A percentile compares a stretch with the other conserved stretches of the same genome.
These are phyloP conservation scores for Spisula subtruncata DNA, from an alignment of 2,888 invertebrate genomes.

Conservation along the genomic window DNA sequence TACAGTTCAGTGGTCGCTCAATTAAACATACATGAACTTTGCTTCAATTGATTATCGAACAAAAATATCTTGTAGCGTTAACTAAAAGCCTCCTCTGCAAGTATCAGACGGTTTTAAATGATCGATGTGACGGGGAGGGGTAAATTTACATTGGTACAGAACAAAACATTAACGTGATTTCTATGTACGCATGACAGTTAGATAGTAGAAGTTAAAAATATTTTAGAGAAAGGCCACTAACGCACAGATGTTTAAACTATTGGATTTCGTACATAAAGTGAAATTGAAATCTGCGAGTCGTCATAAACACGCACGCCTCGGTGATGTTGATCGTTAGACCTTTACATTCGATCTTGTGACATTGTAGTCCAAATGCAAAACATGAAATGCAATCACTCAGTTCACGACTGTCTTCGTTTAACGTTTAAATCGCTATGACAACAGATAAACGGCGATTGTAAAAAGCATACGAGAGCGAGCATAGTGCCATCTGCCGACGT, in stretches of 20 bases:
- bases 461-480: neutral
- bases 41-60: neutral
- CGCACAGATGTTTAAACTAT: neutral
- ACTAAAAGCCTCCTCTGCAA: neutral
- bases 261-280: neutral
- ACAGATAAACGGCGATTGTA: neutral
- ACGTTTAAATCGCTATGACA: conserved; percentile 6
- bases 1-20: neutral
- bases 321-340: neutral
- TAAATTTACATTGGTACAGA: neutral
- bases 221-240: neutral
- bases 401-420: neutral
- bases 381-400: neutral
- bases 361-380: neutral
- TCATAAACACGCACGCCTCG: neutral
- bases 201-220: neutral
- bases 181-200: neutral
- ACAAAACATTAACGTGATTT: neutral
- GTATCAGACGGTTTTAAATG: neutral
- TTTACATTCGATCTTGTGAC: neutral
- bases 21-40: neutral
- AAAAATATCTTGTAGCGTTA: neutral
- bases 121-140: neutral
- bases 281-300: neutral
- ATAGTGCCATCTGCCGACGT: neutral